Percentiles rank a stretch among this genome's conserved stretches.
Conservation (phyloP, 2,888 invertebrate genomes). For the Ochropleura plecta region DNA sequence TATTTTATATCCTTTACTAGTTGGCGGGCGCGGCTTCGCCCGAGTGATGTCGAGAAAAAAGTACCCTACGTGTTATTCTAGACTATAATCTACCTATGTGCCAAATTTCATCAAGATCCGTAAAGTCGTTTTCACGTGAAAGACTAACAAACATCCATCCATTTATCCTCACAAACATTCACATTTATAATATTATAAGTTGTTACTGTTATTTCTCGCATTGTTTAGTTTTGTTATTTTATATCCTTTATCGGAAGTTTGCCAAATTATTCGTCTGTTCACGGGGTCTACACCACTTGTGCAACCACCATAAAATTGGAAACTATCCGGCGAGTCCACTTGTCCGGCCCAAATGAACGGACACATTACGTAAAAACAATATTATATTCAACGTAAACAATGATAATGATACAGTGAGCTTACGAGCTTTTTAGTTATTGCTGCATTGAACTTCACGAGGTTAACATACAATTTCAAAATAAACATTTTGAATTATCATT, state of each 20-base stretch:
- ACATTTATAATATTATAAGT: too few species aligned
- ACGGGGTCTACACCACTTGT: slow-evolving; percentile 72
- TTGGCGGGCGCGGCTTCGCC: too few species aligned
- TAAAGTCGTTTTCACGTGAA: too few species aligned
- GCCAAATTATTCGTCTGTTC: slow-evolving; percentile 67
- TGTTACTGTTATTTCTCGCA: slow-evolving; percentile 32
- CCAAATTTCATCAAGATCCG: too few species aligned
- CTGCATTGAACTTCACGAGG: not conserved
- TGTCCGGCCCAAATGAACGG: slow-evolving; percentile 77
- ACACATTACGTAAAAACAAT: slow-evolving; percentile 76
- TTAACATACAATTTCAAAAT: not conserved
- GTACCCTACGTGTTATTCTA: too few species aligned
- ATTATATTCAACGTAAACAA: slow-evolving; percentile 59
- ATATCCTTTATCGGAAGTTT: slow-evolving; percentile 47
- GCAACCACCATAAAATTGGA: slow-evolving; percentile 90
- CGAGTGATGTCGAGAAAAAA: too few species aligned
- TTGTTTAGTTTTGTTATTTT: slow-evolving; percentile 51
- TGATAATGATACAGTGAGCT: slow-evolving; percentile 28
- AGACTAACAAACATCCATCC: too few species aligned
- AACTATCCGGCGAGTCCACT: slow-evolving; percentile 77
- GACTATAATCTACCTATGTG: too few species aligned
- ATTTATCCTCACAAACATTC: too few species aligned
- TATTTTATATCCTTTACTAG: slow-evolving; percentile 29
- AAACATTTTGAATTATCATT: too few species aligned
- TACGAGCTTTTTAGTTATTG: slow-evolving; percentile 28